Evolutionary conservation across 1,140 invertebrate genomes (phyloP).

Genomic region (Drosophila pseudoananassae): DNA sequence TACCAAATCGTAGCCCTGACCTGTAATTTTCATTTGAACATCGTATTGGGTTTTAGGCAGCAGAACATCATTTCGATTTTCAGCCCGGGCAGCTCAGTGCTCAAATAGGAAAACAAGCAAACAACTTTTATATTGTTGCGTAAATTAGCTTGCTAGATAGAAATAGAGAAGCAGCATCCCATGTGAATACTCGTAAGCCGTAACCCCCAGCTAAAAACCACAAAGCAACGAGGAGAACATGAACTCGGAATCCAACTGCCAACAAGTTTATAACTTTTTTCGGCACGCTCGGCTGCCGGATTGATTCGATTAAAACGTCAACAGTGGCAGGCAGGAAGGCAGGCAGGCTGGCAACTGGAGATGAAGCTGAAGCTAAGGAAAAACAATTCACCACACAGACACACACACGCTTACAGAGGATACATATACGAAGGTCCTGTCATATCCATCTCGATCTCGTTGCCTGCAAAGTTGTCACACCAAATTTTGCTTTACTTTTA

Average conservation of each 20-base stretch:
- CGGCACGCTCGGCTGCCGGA: conserved; percentile 54
- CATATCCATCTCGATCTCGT: conserved; percentile 73
- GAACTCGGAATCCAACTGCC: conserved; percentile 56
- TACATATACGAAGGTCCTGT: conserved; percentile 44
- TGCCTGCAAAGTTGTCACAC: conserved; percentile 71
- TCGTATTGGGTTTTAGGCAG: conserved; percentile 8
- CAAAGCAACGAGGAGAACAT: conserved; percentile 17
- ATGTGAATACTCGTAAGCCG: conserved; percentile 2
- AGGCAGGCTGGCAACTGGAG: not conserved
- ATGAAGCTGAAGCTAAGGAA: conserved; percentile 24
- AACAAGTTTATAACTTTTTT: conserved; percentile 72
- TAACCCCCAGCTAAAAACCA: conserved; percentile 7
- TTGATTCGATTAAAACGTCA: conserved; percentile 82
- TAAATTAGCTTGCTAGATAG: conserved; percentile 69
- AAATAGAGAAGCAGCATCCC: conserved; percentile 26
- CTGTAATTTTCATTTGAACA: conserved; percentile 44
- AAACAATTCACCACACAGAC: conserved; percentile 65
- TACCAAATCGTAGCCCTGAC: not conserved
- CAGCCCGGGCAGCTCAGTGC: conserved; percentile 8
- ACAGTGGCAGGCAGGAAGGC: conserved; percentile 40
- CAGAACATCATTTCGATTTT: conserved; percentile 52
- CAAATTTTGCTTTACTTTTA: conserved; percentile 76
- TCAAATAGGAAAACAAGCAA: conserved; percentile 38
- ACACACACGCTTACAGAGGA: conserved; percentile 6
- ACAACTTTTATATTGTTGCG: conserved; percentile 57